These are phyloP conservation scores for Dryocosmus kuriphilus DNA, from an alignment of 2,888 invertebrate species.

Conservation along the genomic window DNA sequence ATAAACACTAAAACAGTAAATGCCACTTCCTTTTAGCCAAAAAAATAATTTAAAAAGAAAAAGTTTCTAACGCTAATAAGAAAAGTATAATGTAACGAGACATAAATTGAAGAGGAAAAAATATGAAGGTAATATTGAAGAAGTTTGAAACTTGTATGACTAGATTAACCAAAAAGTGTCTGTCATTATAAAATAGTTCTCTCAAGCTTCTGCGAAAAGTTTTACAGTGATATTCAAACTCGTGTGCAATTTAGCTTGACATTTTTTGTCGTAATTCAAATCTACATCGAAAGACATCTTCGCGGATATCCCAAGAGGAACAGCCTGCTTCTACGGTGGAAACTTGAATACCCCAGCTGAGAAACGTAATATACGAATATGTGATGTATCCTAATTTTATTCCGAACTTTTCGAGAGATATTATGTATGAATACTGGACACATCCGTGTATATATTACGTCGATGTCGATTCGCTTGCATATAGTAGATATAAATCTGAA, in stretches of 20 bases:
- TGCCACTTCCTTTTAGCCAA: not conserved
- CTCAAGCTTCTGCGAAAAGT: not conserved
- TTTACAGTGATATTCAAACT: slow-evolving; percentile 19
- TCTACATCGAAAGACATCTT: slow-evolving; percentile 25
- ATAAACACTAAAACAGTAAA: not conserved
- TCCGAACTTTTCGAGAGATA: slow-evolving; percentile 6
- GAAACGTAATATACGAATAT: slow-evolving; percentile 20
- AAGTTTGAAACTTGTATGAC: slow-evolving; percentile 16
- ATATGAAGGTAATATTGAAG: slow-evolving; percentile 1
- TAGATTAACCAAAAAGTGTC: slow-evolving; percentile 27
- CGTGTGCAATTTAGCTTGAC: slow-evolving; percentile 1
- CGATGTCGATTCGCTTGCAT: not conserved
- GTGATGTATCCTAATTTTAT: slow-evolving; percentile 31
- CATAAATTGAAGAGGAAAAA: not conserved
- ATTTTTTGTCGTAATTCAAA: slow-evolving; percentile 33
- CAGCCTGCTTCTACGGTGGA: not conserved
- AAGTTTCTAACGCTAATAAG: not conserved
- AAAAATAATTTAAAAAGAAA: not conserved
- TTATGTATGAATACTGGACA: slow-evolving; percentile 26
- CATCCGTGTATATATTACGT: not conserved
- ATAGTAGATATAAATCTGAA: not conserved
- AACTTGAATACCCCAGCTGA: slow-evolving; percentile 3
- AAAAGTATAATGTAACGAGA: not conserved
- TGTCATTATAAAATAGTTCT: slow-evolving; percentile 18
- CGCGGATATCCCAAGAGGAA: not conserved